A percentile compares a stretch with the other conserved stretches of the same genome.
Conservation (phyloP, 1,140 invertebrate genomes). For the Drosophila repleta region DNA sequence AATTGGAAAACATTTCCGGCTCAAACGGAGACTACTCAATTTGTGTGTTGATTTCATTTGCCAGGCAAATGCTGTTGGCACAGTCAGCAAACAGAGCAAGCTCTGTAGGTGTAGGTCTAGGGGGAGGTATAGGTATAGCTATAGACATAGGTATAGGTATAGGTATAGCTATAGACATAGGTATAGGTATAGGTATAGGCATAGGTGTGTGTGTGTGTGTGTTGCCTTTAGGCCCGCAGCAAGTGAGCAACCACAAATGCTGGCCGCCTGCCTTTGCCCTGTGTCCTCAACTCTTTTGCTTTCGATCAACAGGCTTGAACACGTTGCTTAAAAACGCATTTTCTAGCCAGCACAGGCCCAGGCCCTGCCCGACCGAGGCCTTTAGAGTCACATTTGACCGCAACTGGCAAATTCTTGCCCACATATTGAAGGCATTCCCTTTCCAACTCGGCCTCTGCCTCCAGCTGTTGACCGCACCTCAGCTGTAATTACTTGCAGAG, state of each 20-base stretch:
- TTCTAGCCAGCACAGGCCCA: neutral
- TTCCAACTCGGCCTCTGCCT: neutral
- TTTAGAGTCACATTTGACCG: conserved; percentile 43
- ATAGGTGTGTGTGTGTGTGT: neutral
- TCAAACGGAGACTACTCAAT: conserved; percentile 45
- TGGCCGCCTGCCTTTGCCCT: conserved; percentile 4
- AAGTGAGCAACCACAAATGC: conserved; percentile 29
- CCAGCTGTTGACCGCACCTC: neutral
- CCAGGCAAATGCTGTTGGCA: conserved; percentile 48
- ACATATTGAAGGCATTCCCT: conserved; percentile 13
- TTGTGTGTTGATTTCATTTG: conserved; percentile 70
- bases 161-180: too few relatives aligned
- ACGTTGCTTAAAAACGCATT: conserved; percentile 74
- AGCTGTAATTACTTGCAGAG: conserved; percentile 31
- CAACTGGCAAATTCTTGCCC: conserved; percentile 57
- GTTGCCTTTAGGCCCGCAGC: conserved; percentile 15
- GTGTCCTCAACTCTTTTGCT: conserved; percentile 15
- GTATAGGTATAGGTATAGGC: too few relatives aligned
- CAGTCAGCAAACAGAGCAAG: conserved; percentile 17
- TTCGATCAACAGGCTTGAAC: conserved; percentile 56
- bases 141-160: too few relatives aligned
- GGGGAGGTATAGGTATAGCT: too few relatives aligned
- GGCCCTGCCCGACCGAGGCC: too few relatives aligned
- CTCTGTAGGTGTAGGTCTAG: too few relatives aligned
- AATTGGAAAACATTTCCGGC: conserved; percentile 25